Base-by-base conservation (phyloP, 1,140 invertebrate species). In the Drosophila repleta region DNA sequence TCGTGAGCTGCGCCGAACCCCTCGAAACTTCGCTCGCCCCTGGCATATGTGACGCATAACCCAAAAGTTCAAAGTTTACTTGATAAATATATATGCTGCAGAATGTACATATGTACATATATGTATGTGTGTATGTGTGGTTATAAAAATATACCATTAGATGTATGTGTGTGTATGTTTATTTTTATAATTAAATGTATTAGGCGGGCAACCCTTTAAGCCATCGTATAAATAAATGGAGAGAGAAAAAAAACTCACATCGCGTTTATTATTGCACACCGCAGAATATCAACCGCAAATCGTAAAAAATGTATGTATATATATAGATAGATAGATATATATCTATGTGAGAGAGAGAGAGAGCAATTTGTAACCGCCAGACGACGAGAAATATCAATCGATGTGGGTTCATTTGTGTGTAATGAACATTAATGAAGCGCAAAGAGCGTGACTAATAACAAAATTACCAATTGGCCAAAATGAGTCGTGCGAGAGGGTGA, bases 391-490 rank as follows among this genome's bases (percentile, higher is more conserved):
- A 87, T 87, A 87, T 89, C 83, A 87, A 87, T 88, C 83, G 84
- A 89, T 89, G 84, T 89, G 83, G 83, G 84, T 89, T 83, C 83
- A 83, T 89, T 88, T 88, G 77, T 88, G 83, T 89, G 84, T 84
- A 89, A 88, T 88, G 83, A 88, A 88, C 83, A 90, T 90, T 90
- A 90, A 90, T 90, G 85, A 90, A 90, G 87, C 85, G 85, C 85
- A 81, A 87, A 90, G 75, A 90, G 85, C 87, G 85, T 90, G 87
- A 90, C 85, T 90, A 90, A 90, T 90, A 85, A 74, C 74, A 69
- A 78, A 90, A 90, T 90, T 90, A 82, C 83, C 84, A 89, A 88
- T 88, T 89, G 76, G 83, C 76, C 79, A 83, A 88, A 79, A 78
- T 67, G 79, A 82, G 76, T 78, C 62, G 63, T 21, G 43, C 56